phyloP scores from a whole-genome alignment of 2,888 invertebrate genomes.

The Scaptomyza polygonia region DNA sequence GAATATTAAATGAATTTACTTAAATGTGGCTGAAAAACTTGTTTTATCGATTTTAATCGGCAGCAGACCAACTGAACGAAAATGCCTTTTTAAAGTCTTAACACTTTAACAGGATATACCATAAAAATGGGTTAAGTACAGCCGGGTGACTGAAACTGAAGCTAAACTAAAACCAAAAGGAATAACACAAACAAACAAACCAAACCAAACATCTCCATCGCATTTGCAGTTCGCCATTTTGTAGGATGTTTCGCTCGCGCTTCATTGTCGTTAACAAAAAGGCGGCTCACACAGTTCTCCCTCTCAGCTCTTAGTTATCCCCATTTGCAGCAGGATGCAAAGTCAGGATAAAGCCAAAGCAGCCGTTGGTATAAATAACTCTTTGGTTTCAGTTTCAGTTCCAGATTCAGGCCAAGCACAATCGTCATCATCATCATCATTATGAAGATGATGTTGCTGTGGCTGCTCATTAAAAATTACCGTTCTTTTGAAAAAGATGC shows the following conservation, averaged over 20 bases:
- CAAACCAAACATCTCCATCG: constrained; percentile 8
- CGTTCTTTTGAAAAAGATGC: constrained; percentile 71
- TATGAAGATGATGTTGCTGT: constrained; percentile 1
- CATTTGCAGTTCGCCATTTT: constrained; percentile 5
- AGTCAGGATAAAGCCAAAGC: constrained; percentile 31
- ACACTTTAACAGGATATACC: constrained; percentile 27
- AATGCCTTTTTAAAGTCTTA: no score
- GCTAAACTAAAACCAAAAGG: not conserved
- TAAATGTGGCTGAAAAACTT: not conserved
- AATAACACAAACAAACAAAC: no score
- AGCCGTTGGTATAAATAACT: constrained; percentile 8
- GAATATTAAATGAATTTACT: no score
- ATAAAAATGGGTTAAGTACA: constrained; percentile 74
- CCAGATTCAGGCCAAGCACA: constrained; percentile 13
- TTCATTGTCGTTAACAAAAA: constrained; percentile 76
- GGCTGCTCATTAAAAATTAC: constrained; percentile 79
- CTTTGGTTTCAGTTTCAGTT: constrained; percentile 19
- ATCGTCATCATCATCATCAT: constrained; percentile 15
- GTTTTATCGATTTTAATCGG: not conserved
- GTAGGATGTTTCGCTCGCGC: constrained; percentile 57
- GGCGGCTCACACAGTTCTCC: constrained; percentile 1
- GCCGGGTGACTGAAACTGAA: constrained; percentile 46
- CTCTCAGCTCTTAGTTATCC: not conserved
- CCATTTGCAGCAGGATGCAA: not conserved
- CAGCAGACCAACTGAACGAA: no score